Evolutionary conservation across 1,140 invertebrate species (phyloP).

Genomic region (Eciton burchellii): DNA sequence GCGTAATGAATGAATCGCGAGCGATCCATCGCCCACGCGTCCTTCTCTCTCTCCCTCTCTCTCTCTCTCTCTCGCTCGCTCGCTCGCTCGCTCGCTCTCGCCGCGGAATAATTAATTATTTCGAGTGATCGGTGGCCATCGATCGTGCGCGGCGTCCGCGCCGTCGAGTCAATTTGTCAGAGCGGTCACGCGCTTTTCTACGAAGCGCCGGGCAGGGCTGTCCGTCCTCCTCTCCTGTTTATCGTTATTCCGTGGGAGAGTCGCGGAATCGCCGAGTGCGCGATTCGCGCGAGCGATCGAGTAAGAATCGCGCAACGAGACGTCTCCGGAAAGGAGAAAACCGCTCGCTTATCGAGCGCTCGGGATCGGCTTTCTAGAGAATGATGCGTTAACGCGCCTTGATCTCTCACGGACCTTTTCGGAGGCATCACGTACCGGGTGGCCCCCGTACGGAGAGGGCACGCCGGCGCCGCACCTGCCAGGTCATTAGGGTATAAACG

Average conservation of each 20-base stretch:
- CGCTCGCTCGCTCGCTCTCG: too few species aligned
- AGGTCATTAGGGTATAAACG: slow-evolving; percentile 85
- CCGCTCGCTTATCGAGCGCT: neutral
- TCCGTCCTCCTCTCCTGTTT: too few species aligned
- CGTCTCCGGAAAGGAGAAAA: neutral
- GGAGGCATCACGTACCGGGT: slow-evolving; percentile 73
- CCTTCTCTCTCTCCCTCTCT: too few species aligned
- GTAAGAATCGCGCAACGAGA: too few species aligned
- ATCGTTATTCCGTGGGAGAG: slow-evolving; percentile 66
- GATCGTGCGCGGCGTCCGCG: slow-evolving; percentile 64
- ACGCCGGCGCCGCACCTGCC: slow-evolving; percentile 81
- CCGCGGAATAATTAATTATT: slow-evolving; percentile 76
- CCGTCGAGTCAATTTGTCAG: slow-evolving; percentile 73
- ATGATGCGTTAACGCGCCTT: slow-evolving; percentile 28
- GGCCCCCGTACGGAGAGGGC: slow-evolving; percentile 70
- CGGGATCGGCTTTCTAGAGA: slow-evolving; percentile 41
- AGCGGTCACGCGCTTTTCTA: slow-evolving; percentile 71
- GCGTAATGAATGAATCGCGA: slow-evolving; percentile 76
- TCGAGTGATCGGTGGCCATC: slow-evolving; percentile 74
- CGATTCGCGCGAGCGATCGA: neutral
- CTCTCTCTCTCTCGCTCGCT: slow-evolving; percentile 63
- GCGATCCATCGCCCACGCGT: slow-evolving; percentile 76
- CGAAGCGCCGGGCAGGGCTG: slow-evolving; percentile 60
- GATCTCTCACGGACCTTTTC: slow-evolving; percentile 66
- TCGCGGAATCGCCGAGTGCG: slow-evolving; percentile 1